Evolutionary conservation across 2,797 vertebrate genomes (phyloP).

Genomic region (Chrysocyon brachyurus): DNA sequence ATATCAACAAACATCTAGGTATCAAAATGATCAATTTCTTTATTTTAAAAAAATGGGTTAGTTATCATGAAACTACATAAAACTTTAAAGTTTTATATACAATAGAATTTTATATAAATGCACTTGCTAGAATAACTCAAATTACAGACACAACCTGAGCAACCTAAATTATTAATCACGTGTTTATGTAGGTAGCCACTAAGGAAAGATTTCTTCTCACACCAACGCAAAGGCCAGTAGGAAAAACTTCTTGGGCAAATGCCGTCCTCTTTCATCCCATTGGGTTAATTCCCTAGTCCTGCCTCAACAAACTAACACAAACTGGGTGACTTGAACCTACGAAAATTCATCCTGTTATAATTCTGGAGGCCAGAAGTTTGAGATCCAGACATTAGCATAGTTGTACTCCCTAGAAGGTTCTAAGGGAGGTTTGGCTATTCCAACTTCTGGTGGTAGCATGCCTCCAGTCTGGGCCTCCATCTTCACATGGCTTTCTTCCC

Average conservation of each 20-base stretch:
- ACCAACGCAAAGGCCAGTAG: not conserved
- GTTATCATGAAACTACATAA: not conserved
- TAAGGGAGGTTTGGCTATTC: not conserved
- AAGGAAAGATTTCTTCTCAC: not conserved
- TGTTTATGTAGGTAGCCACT: not conserved
- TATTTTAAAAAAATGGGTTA: not conserved
- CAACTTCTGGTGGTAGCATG: rapidly evolving
- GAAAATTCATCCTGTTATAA: not conserved
- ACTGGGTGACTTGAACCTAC: not conserved
- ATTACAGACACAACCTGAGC: not conserved
- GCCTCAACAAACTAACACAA: not conserved
- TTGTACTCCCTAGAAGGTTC: rapidly evolving
- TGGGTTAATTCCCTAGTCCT: not conserved
- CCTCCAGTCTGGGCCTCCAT: not conserved
- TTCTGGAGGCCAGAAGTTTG: not conserved
- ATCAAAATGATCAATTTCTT: not conserved
- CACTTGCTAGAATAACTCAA: not conserved
- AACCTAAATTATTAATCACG: not conserved
- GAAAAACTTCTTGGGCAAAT: not conserved
- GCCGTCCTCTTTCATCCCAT: not conserved
- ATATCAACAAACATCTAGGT: not conserved
- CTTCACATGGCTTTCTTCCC: not conserved
- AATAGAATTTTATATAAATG: not conserved
- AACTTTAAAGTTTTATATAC: not conserved
- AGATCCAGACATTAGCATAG: not conserved